These are phyloP conservation scores for Panagrolaimus sp. DNA, from an alignment of 1,140 invertebrate genomes.

Conservation along the genomic window DNA sequence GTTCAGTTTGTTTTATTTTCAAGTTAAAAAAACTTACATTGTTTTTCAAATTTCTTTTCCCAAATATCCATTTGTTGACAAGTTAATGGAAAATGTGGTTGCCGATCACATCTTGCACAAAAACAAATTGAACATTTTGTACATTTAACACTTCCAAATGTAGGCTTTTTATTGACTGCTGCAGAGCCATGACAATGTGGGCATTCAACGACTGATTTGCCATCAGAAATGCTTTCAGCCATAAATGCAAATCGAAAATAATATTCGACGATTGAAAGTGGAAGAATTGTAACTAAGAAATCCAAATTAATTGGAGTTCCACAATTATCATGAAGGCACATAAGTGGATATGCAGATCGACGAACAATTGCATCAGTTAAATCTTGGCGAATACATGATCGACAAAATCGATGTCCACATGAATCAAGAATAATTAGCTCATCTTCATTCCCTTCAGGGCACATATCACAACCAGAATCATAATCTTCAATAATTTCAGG, in stretches of 20 bases:
- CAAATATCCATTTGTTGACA: constrained; percentile 15
- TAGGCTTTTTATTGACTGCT: constrained; percentile 8
- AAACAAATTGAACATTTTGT: constrained; percentile 19
- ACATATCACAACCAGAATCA: constrained; percentile 9
- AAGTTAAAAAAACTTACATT: constrained; percentile 18
- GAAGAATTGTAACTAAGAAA: background rate
- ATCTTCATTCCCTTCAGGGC: background rate
- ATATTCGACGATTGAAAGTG: constrained; percentile 2
- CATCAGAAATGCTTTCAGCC: background rate
- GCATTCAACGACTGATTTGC: constrained; percentile 3
- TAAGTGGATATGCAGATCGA: constrained; percentile 6
- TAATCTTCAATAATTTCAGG: background rate
- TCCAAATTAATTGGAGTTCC: background rate
- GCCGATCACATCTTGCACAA: constrained; percentile 16
- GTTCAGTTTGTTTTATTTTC: no score
- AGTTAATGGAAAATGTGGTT: constrained; percentile 21
- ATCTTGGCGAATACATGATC: constrained; percentile 3
- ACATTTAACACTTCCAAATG: constrained; percentile 13
- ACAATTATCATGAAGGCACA: constrained; percentile 3
- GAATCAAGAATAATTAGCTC: constrained; percentile 7
- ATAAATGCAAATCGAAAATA: constrained; percentile 10
- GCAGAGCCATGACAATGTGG: constrained; percentile 14
- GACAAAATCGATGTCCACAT: constrained; percentile 16
- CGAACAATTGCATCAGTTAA: constrained; percentile 3
- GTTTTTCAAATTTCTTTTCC: constrained; percentile 18